Conservation (phyloP, 2,113 vertebrate species). For the Abramis brama region DNA sequence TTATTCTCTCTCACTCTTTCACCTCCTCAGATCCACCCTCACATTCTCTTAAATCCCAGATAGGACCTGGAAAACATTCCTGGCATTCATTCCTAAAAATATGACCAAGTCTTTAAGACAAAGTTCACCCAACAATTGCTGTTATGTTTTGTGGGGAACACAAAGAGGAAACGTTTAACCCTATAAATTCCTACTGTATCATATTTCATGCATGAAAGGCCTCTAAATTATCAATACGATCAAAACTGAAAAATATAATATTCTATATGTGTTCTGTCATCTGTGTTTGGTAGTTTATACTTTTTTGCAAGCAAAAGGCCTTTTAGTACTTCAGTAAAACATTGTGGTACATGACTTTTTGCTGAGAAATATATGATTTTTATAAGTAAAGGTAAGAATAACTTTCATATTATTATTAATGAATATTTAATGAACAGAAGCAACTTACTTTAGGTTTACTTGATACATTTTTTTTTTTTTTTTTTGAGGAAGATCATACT, state of each 20-base stretch:
- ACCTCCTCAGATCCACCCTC: not conserved
- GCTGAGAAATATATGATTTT: too few relatives aligned
- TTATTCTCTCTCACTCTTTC: not conserved
- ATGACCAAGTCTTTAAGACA: not conserved
- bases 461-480: too few relatives aligned
- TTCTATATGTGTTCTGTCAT: not conserved
- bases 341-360: too few relatives aligned
- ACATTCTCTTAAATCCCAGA: slow-evolving; percentile 32
- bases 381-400: not conserved
- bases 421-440: not conserved
- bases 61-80: slow-evolving; percentile 17
- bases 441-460: not conserved
- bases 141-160: not conserved
- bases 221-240: not conserved
- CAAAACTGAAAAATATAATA: not conserved
- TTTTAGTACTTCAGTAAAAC: not conserved
- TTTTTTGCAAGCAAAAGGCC: not conserved
- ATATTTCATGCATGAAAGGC: not conserved
- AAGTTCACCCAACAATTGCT: not conserved
- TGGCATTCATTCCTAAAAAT: not conserved
- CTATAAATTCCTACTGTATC: too few relatives aligned
- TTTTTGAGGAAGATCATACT: not conserved
- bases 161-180: not conserved
- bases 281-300: not conserved
- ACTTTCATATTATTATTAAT: not conserved